Conservation (phyloP, 2,113 vertebrate genomes). For the Odocoileus hemionus region DNA sequence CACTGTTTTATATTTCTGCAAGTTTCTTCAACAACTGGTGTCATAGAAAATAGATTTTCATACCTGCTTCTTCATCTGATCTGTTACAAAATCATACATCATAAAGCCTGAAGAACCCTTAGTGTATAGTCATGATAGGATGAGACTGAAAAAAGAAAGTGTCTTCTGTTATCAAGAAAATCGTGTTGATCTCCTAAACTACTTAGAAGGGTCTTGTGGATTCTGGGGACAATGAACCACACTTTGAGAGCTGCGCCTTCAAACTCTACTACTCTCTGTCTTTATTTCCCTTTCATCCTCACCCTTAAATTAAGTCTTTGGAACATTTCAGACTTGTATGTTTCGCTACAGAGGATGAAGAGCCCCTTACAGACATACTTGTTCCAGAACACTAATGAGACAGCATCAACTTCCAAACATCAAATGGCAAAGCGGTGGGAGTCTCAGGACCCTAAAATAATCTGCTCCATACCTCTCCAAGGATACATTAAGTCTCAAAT, state of each 20-base stretch:
- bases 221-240: not conserved
- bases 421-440: no score
- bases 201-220: not conserved
- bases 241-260: not conserved
- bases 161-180: not conserved
- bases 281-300: not conserved
- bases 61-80: not conserved
- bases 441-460: not conserved
- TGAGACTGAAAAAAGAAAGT: not conserved
- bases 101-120: not conserved
- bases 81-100: not conserved
- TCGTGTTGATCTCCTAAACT: not conserved
- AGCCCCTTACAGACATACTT: not conserved
- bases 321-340: not conserved
- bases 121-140: not conserved
- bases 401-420: not conserved
- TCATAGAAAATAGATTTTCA: not conserved
- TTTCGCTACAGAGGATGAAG: not conserved
- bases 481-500: not conserved
- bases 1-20: not conserved
- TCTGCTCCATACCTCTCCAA: not conserved
- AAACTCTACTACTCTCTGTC: not conserved
- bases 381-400: not conserved
- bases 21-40: not conserved
- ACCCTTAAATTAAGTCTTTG: not conserved